Evolutionary conservation across 1,140 invertebrate genomes (phyloP), one percentile per base, ranked within the genome.

Genomic region (Bombus pyrosoma): DNA sequence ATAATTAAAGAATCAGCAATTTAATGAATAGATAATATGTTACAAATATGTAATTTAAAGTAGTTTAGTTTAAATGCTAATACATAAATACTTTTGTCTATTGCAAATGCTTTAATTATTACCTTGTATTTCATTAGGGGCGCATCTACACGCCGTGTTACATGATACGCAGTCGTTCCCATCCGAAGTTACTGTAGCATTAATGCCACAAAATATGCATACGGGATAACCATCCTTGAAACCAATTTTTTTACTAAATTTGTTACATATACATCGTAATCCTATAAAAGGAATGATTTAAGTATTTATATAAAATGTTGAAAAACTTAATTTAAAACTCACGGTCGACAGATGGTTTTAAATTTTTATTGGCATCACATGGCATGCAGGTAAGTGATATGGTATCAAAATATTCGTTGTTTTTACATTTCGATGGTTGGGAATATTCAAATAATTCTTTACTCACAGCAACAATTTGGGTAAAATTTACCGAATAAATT

Each of bases 101-200:
- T 78, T 47, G 47, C 5, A 47, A 28, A 62, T 76, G 32, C n/a
- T 76, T 18, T 39, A 62, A 77, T 76, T 64, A 77, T 90, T 92
- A 95, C 95, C 85, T 93, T 91, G 92, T 85, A 95, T 94, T 89
- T 94, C 87, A 68, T 94, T 94, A 39, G 75, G 34, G 6, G 84
- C 88, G 87, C 94, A 95, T 64, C 87, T 88, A 87, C 95, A 95
- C 32, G 73, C 88, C 41, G 75, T 77, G 59, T 86, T 84, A 86
- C 95, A 95, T 28, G 85, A 15, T 59, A 95, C 88, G 80, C 95
- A 96, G 62, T 93, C 88, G 78, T 85, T 86, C 83, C 91, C 89
- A 91, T 95, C 94, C 32, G 76, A 83, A 15, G 93, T 94, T 13
- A 92, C 89, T 34, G 92, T 89, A 72, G 91, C 89, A 74, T 93